A percentile compares a stretch with the other conserved stretches of the same genome.
Conservation (phyloP, 2,888 invertebrate species). For the Heliconius ethilla region DNA sequence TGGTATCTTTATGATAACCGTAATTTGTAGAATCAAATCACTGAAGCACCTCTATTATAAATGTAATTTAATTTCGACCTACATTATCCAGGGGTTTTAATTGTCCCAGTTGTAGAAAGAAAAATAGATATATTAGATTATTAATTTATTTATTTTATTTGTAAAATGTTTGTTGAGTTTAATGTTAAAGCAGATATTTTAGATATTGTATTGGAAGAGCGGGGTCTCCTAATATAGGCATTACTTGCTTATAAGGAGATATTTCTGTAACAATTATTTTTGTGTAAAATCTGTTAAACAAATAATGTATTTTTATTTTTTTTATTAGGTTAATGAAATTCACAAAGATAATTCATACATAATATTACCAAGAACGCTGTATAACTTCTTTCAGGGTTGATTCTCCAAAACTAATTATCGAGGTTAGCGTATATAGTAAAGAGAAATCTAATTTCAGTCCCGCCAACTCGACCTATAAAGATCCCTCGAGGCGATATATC, state of each 20-base stretch:
- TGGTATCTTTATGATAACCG: too few species aligned
- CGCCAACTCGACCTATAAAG: slow-evolving; percentile 23
- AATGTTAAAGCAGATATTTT: too few species aligned
- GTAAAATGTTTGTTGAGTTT: too few species aligned
- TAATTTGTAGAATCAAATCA: too few species aligned
- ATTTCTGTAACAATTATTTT: too few species aligned
- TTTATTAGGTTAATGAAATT: background rate
- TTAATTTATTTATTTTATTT: too few species aligned
- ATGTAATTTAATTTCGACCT: background rate
- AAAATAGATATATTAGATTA: background rate
- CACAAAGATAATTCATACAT: background rate
- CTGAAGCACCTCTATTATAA: too few species aligned
- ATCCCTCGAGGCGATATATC: slow-evolving; percentile 27
- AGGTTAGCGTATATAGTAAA: slow-evolving; percentile 24
- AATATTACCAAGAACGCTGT: background rate
- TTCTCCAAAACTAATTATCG: slow-evolving; percentile 30
- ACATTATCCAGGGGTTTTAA: background rate
- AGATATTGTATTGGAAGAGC: too few species aligned
- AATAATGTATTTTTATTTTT: too few species aligned
- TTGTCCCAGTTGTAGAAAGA: background rate
- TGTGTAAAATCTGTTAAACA: too few species aligned
- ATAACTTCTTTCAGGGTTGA: slow-evolving; percentile 16
- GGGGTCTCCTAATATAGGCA: too few species aligned
- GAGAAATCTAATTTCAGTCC: slow-evolving; percentile 35
- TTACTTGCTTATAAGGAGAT: too few species aligned